These are phyloP conservation scores for Sigmodon hispidus DNA, from an alignment of 2,113 vertebrate genomes.

Conservation along the genomic window DNA sequence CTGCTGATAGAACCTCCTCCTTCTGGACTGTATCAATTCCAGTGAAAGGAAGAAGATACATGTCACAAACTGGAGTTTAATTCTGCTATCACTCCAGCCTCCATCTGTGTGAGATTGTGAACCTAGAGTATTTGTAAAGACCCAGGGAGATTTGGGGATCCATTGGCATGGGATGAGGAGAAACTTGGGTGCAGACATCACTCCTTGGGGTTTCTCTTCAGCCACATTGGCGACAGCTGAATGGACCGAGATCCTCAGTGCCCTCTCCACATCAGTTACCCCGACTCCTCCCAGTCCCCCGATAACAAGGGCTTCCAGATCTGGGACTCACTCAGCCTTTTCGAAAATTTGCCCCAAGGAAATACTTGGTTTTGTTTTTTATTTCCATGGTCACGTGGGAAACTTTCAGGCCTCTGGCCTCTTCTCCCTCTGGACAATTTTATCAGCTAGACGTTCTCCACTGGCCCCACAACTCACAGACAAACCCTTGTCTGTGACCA, in stretches of 20 bases:
- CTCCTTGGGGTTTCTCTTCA: not conserved
- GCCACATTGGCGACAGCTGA: not conserved
- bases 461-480: fast-evolving
- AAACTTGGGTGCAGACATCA: not conserved
- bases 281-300: not conserved
- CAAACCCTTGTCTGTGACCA: not conserved
- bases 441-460: not conserved
- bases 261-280: not conserved
- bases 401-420: not conserved
- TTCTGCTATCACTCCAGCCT: not conserved
- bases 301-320: not conserved
- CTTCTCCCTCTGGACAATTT: not conserved
- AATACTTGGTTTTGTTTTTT: not conserved
- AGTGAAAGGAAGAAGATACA: not conserved
- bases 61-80: not conserved
- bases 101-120: not conserved
- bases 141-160: not conserved
- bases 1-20: not conserved
- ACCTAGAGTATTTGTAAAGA: not conserved
- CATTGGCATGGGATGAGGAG: not conserved
- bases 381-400: not conserved
- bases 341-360: not conserved
- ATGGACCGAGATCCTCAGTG: not conserved
- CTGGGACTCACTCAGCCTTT: not conserved
- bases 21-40: not conserved